Evolutionary conservation across 2,797 vertebrate species (phyloP), one percentile per base, ranked within the genome.

Genomic region (Nannoperca obscura): DNA sequence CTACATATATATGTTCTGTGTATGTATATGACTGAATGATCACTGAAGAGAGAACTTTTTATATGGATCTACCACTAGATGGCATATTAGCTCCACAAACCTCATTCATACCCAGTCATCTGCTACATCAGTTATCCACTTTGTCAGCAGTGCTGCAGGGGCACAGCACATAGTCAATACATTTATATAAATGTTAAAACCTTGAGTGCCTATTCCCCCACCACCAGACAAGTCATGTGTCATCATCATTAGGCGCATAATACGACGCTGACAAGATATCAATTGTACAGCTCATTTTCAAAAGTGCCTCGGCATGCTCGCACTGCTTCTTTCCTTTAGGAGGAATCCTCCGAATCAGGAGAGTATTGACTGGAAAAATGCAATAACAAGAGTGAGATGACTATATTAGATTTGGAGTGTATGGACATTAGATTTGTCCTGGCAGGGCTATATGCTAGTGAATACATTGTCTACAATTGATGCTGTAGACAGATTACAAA

Each of bases 281-380:
- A 80, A 78, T 91, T 86, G 65, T 76, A 58, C 80, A 59, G 76
- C 80, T 91, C 84, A 88, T 93, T 90, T 89, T 91, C 81, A 89
- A 72, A 92, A 91, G 89, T 86, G 88, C 84, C 78, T 80, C 57
- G 9, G 55, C 5, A 2, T 58, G 40, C 69, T 78, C 14, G 14
- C 47, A 0, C 63, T 38, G 34, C n/a, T 63, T 58, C 62, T 42
- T 70, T 38, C 63, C 50, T 57, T 60, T 64, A 20, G 53, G 38
- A 86, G 53, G 38, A 86, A 74, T 75, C 53, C 52, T 65, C 62
- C 24, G 80, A 83, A 86, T 88, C 74, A 67, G 78, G 57, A 80
- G 74, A 57, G 49, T 81, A 91, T 88, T 68, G 91, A 92, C 74
- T 80, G 60, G 71, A 77, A 69, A 80, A 86, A 87, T 72, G 67